Conservation (phyloP, 2,888 invertebrate genomes). For the Ypsolopha scabrella region DNA sequence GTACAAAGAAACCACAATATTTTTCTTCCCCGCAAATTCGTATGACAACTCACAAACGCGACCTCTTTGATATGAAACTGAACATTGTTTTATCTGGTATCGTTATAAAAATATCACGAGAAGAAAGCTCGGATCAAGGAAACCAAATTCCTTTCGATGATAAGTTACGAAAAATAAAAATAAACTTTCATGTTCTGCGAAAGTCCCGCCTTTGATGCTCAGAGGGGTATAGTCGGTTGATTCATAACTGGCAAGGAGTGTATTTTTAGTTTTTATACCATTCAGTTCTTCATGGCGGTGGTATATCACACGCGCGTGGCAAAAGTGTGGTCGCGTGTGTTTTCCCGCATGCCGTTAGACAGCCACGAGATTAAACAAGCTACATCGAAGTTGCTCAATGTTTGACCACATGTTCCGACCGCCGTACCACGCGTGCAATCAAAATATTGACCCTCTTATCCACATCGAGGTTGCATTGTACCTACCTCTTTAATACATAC, state of each 20-base stretch:
- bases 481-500: conserved; percentile 47
- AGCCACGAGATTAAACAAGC: conserved; percentile 41
- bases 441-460: conserved; percentile 67
- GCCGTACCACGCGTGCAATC: conserved; percentile 53
- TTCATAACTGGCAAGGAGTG: conserved; percentile 34
- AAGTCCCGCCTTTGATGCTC: conserved; percentile 51
- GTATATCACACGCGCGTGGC: conserved; percentile 24
- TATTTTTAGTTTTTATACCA: conserved; percentile 34
- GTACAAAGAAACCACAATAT: too few species aligned
- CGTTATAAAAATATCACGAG: too few species aligned
- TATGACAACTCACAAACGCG: too few species aligned
- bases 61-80: too few species aligned
- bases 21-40: too few species aligned
- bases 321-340: conserved; percentile 43
- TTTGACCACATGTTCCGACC: conserved; percentile 62
- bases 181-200: conserved; percentile 34
- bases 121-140: conserved; percentile 2
- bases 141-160: conserved; percentile 5
- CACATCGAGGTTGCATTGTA: conserved; percentile 48
- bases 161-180: conserved; percentile 23
- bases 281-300: too few species aligned
- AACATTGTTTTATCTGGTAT: too few species aligned
- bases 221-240: conserved; percentile 53
- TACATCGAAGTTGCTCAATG: conserved; percentile 53
- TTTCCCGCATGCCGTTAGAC: conserved; percentile 30